These are phyloP conservation scores for Myiagra hebetior DNA, from an alignment of 2,113 vertebrate species.

Conservation along the genomic window DNA sequence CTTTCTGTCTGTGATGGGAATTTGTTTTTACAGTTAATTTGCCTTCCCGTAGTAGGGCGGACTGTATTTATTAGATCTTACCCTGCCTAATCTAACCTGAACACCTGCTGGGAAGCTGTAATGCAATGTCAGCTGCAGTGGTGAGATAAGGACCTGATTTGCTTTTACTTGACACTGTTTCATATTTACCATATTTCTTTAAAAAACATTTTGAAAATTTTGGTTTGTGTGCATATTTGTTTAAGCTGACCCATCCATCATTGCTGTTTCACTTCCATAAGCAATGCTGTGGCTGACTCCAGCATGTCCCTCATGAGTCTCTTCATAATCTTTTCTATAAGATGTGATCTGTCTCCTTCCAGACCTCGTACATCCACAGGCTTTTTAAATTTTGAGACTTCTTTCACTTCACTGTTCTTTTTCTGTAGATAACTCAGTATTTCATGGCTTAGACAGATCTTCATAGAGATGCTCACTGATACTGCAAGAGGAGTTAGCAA, in stretches of 20 bases:
- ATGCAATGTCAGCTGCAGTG: not conserved
- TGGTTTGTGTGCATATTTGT: not conserved
- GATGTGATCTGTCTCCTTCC: not conserved
- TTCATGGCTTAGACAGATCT: not conserved
- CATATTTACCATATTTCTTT: slow-evolving; percentile 17
- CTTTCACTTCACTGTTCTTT: not conserved
- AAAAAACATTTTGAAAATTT: not conserved
- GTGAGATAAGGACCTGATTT: slow-evolving; percentile 38
- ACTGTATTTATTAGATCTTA: not conserved
- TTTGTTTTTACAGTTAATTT: slow-evolving; percentile 48
- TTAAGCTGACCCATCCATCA: not conserved
- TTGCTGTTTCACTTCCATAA: not conserved
- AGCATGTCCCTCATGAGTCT: not conserved
- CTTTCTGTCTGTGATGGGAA: not conserved
- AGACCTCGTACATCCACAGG: not conserved
- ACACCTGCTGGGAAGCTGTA: slow-evolving; percentile 43
- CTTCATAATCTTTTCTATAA: not conserved
- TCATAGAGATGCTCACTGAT: not conserved
- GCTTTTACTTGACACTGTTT: slow-evolving; percentile 27
- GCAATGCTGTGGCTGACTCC: not conserved
- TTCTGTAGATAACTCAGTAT: not conserved
- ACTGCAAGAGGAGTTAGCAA: not conserved
- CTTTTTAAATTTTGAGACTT: not conserved
- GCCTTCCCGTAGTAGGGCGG: not conserved
- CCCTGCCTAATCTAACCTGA: not conserved